phyloP scores from a whole-genome alignment of 1,140 invertebrate species.

The Leptopilina boulardi region DNA sequence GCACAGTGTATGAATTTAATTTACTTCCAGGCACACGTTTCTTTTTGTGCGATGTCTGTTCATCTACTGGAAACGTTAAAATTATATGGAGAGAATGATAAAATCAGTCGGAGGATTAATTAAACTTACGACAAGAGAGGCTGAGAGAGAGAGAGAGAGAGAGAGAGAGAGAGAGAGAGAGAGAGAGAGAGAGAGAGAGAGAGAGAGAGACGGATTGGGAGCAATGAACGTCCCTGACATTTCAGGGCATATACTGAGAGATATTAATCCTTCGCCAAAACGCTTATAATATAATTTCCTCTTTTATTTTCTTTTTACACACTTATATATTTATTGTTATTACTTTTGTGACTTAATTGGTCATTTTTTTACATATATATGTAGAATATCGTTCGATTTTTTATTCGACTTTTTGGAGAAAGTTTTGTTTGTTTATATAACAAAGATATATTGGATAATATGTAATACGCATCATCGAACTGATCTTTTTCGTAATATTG shows the following conservation, averaged over 20 bases:
- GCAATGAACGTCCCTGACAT: slow-evolving; percentile 27
- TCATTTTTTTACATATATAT: no score
- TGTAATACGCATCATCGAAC: no score
- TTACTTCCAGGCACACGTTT: neutral
- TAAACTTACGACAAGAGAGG: neutral
- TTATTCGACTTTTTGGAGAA: no score
- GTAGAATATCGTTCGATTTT: no score
- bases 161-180: slow-evolving; percentile 13
- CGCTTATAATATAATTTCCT: neutral
- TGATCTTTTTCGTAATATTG: no score
- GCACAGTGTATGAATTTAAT: neutral
- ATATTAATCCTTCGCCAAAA: slow-evolving; percentile 3
- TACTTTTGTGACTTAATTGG: neutral
- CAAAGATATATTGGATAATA: no score
- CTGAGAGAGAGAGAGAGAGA: neutral
- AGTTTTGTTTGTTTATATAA: no score
- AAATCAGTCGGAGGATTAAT: slow-evolving; percentile 14
- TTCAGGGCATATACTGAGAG: neutral
- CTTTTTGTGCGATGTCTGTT: slow-evolving; percentile 3
- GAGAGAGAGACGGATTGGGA: slow-evolving; percentile 19
- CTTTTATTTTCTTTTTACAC: neutral
- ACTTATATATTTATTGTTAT: neutral
- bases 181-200: no score
- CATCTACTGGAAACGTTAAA: slow-evolving; percentile 9
- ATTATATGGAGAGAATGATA: slow-evolving; percentile 23